These are phyloP conservation scores for Drosophila dives DNA, from an alignment of 2,888 invertebrate genomes.

Conservation along the genomic window DNA sequence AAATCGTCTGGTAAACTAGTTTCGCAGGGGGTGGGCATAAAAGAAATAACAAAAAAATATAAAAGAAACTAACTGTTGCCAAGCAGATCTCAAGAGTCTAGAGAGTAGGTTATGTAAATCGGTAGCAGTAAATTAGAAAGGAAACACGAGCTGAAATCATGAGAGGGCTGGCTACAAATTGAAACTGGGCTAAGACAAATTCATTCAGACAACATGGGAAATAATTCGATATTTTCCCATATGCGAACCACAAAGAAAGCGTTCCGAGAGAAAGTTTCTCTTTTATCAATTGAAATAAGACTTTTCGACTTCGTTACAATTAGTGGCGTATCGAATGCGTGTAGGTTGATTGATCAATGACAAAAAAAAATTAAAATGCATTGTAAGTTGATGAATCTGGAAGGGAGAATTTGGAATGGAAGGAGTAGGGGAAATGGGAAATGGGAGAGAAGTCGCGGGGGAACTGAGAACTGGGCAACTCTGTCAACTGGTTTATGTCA, in stretches of 20 bases:
- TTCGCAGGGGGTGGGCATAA: slow-evolving; percentile 32
- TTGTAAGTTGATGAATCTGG: slow-evolving; percentile 5
- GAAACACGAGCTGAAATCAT: slow-evolving; percentile 45
- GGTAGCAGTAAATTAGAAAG: slow-evolving; percentile 65
- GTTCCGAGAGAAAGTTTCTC: slow-evolving; percentile 64
- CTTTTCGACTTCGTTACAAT: slow-evolving; percentile 52
- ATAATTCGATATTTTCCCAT: slow-evolving; percentile 27
- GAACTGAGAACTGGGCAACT: slow-evolving; percentile 13
- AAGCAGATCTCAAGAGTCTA: slow-evolving; percentile 29
- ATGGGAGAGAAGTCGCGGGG: background rate
- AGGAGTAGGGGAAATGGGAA: background rate
- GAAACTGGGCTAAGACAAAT: slow-evolving; percentile 60
- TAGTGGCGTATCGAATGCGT: slow-evolving; percentile 43
- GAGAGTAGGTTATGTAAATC: slow-evolving; percentile 70
- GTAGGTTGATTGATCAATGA: slow-evolving; percentile 20
- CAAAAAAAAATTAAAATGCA: slow-evolving; percentile 17
- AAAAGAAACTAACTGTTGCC: slow-evolving; percentile 28
- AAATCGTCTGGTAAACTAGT: slow-evolving; percentile 52
- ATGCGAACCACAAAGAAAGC: slow-evolving; percentile 48
- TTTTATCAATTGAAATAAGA: slow-evolving; percentile 66
- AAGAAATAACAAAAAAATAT: background rate
- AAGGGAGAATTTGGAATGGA: slow-evolving; percentile 3
- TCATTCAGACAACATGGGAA: slow-evolving; percentile 6
- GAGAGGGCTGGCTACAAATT: slow-evolving; percentile 51
- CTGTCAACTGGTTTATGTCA: slow-evolving; percentile 61